Conservation (phyloP, 2,797 vertebrate genomes). For the Peromyscus melanophrys region DNA sequence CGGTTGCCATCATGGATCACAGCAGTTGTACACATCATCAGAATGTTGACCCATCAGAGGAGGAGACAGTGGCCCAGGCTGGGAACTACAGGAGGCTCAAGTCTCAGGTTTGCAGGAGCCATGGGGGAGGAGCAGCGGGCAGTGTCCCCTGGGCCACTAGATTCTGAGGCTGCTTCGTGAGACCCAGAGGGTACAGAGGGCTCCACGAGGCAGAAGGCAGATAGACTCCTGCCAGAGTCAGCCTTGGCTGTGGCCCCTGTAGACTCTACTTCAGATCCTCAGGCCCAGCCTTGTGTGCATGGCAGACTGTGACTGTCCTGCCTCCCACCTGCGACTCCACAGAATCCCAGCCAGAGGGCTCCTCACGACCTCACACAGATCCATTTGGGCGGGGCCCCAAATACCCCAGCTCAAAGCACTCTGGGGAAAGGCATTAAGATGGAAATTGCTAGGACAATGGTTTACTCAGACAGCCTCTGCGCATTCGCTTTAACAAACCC, state of each 20-base stretch:
- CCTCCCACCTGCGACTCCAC: not conserved
- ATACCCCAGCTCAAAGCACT: not conserved
- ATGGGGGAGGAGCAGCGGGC: no score
- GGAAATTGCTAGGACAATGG: not conserved
- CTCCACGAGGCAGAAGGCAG: no score
- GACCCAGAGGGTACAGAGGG: not conserved
- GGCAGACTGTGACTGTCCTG: no score
- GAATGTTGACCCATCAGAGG: not conserved
- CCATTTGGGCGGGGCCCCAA: not conserved
- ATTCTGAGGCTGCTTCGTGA: not conserved
- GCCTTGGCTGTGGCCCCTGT: not conserved
- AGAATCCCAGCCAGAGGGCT: not conserved
- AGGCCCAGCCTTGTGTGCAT: not conserved
- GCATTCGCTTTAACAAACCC: not conserved
- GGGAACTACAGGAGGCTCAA: accelerated
- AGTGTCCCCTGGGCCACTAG: not conserved
- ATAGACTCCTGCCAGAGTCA: not conserved
- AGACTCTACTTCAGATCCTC: not conserved
- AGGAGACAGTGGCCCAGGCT: not conserved
- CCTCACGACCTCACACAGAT: not conserved
- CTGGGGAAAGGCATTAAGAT: not conserved
- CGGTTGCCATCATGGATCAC: not conserved
- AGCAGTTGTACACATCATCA: not conserved
- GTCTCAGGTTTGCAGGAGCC: not conserved
- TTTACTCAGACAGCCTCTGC: not conserved